Percentiles rank a stretch among this genome's conserved stretches.
phyloP scores from a whole-genome alignment of 2,113 vertebrate genomes.

The Heloderma charlesbogerti region DNA sequence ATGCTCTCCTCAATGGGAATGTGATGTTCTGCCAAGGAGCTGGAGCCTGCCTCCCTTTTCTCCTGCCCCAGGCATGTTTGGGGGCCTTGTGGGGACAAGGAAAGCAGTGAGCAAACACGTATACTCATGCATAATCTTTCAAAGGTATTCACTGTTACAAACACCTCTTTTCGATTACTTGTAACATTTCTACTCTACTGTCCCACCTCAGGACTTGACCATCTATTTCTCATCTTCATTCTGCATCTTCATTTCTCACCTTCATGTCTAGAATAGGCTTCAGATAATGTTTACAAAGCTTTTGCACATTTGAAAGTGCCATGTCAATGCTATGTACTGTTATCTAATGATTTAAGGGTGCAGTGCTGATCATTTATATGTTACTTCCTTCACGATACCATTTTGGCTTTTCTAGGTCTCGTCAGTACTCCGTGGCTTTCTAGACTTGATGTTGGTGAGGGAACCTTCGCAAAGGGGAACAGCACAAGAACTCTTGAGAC shows the following conservation, averaged over 20 bases:
- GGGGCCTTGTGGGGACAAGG: no score
- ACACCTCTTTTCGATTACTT: neutral
- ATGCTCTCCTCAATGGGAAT: no score
- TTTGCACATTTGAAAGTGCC: neutral
- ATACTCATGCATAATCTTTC: no score
- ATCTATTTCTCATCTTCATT: neutral
- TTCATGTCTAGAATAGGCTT: neutral
- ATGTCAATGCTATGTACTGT: neutral
- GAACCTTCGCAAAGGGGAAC: slow-evolving; percentile 95
- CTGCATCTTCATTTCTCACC: no score
- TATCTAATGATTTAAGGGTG: neutral
- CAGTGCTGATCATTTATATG: neutral
- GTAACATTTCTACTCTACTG: neutral
- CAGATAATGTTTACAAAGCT: neutral
- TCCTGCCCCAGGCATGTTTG: neutral
- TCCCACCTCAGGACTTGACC: neutral
- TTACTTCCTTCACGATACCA: fast-evolving
- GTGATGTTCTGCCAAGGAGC: no score
- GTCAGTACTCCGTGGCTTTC: slow-evolving; percentile 89
- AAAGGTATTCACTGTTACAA: neutral
- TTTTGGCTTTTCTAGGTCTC: slow-evolving; percentile 84
- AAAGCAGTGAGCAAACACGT: neutral
- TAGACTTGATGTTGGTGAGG: slow-evolving; percentile 96
- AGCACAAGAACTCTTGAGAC: slow-evolving; percentile 91
- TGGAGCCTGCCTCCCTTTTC: no score